A percentile compares a stretch with the other conserved stretches of the same genome.
phyloP scores from a whole-genome alignment of 2,113 vertebrate species.

The Pomatostomus ruficeps region DNA sequence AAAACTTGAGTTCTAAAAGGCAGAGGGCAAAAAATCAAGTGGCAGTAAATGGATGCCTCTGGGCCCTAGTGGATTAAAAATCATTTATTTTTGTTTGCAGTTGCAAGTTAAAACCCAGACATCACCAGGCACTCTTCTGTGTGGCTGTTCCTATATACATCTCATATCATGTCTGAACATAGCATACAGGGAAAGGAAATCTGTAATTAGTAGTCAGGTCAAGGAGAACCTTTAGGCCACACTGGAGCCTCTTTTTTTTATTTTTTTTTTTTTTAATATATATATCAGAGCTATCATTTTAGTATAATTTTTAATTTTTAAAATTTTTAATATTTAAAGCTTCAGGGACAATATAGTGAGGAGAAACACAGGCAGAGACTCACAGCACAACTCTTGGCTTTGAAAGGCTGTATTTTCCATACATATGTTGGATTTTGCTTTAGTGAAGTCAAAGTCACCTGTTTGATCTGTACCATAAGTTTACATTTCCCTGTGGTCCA shows the following conservation, averaged over 20 bases:
- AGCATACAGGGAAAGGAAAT: not conserved
- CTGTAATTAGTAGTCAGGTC: not conserved
- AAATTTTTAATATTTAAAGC: too few relatives aligned
- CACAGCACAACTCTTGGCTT: not conserved
- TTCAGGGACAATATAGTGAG: not conserved
- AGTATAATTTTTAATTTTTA: too few relatives aligned
- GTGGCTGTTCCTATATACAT: not conserved
- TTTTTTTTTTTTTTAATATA: not conserved
- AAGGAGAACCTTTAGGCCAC: not conserved
- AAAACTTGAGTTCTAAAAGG: not conserved
- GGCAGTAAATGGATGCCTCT: not conserved
- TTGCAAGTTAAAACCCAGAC: not conserved
- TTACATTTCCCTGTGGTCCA: not conserved
- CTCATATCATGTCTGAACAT: not conserved
- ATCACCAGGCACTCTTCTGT: not conserved
- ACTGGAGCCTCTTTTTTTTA: not conserved
- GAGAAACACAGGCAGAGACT: not conserved
- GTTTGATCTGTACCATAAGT: too few relatives aligned
- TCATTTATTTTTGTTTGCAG: not conserved
- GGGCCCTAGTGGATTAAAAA: not conserved
- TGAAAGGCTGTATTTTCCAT: not conserved
- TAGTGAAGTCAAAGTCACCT: not conserved
- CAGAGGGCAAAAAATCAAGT: not conserved
- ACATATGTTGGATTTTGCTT: not conserved
- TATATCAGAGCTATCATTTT: too few relatives aligned